Evolutionary conservation across 2,888 invertebrate genomes (phyloP).

Genomic region (Caenorhabditis doughertyi): DNA sequence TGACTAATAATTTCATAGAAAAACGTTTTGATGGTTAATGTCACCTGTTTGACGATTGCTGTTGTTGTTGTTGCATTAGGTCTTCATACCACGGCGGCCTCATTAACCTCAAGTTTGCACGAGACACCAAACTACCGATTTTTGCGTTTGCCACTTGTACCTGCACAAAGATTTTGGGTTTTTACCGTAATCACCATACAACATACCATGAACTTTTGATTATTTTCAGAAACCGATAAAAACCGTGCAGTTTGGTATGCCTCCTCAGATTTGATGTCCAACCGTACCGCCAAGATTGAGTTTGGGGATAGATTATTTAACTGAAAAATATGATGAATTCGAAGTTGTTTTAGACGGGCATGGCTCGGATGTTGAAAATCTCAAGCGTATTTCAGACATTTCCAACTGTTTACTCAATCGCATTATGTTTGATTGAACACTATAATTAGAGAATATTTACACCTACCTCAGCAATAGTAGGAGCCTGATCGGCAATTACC

Average conservation of each 20-base stretch:
- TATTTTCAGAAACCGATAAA: constrained; percentile 14
- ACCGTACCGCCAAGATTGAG: constrained; percentile 66
- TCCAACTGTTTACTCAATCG: no score
- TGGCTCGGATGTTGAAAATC: no score
- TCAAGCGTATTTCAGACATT: no score
- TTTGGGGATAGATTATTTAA: constrained; percentile 5
- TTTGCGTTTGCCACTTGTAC: constrained; percentile 49
- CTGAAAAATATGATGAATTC: constrained; percentile 5
- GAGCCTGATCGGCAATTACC: constrained; percentile 76
- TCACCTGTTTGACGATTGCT: neutral
- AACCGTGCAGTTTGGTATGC: constrained; percentile 63
- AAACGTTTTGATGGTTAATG: no score
- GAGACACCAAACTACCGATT: constrained; percentile 87
- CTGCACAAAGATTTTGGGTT: no score
- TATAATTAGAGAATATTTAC: no score
- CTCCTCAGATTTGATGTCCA: constrained; percentile 43
- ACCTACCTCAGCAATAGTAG: constrained; percentile 61
- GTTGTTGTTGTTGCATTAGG: constrained; percentile 83
- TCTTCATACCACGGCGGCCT: constrained; percentile 98
- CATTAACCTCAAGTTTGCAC: constrained; percentile 92
- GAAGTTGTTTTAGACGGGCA: neutral
- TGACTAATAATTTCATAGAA: no score
- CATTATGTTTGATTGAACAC: no score
- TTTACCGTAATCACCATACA: neutral
- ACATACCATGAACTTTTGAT: constrained; percentile 64